phyloP scores from a whole-genome alignment of 1,140 invertebrate species.

The Melitaea cinxia region DNA sequence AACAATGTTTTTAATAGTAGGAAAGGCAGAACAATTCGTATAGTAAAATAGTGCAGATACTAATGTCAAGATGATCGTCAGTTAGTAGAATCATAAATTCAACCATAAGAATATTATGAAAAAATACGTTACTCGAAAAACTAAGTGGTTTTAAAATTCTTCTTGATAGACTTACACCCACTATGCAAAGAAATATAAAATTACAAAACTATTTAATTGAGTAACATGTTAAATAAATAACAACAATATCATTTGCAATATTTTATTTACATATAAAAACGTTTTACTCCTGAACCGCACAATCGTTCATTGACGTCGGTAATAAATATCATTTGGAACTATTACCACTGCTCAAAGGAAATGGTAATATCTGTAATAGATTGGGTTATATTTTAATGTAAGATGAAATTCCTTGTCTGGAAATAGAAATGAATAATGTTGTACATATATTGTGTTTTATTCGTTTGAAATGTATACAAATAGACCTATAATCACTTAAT shows the following conservation, averaged over 20 bases:
- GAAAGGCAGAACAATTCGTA: no score
- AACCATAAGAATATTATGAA: no score
- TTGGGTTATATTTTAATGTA: slow-evolving; percentile 14
- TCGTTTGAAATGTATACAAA: no score
- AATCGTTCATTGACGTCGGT: slow-evolving; percentile 4
- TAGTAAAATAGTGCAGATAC: no score
- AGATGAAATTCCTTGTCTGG: slow-evolving; percentile 13
- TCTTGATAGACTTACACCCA: no score
- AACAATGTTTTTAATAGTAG: no score
- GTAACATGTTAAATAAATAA: slow-evolving; percentile 5
- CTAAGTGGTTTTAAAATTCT: no score
- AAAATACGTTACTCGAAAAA: no score
- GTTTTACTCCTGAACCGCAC: slow-evolving; percentile 7
- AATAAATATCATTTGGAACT: slow-evolving; percentile 11
- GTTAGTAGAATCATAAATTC: no score
- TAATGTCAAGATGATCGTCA: no score
- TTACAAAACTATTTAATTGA: neutral
- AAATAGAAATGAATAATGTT: slow-evolving; percentile 10
- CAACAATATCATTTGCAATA: neutral
- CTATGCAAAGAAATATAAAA: neutral
- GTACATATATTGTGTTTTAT: no score
- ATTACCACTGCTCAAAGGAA: slow-evolving; percentile 17
- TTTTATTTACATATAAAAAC: slow-evolving; percentile 13
- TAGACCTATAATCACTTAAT: neutral
- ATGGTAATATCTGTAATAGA: slow-evolving; percentile 13